Base-by-base conservation (phyloP, 2,888 invertebrate species). In the Nomada lathburiana region DNA sequence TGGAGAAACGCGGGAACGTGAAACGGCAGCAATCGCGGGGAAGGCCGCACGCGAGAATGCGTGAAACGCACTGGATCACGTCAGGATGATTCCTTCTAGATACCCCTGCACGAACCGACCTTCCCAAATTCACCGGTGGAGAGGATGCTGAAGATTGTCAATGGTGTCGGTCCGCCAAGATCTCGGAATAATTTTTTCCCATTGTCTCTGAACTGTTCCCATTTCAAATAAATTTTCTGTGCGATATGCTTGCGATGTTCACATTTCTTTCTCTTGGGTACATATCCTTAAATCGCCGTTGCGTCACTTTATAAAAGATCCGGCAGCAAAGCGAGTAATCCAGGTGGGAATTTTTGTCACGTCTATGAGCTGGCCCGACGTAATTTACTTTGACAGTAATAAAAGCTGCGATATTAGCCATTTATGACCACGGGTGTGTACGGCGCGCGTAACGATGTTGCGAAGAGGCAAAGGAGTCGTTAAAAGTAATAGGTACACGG, bases 21-120 rank as follows among this genome's bases (percentile, higher is more conserved):
- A 83, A 69, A 67, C 74, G 78, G 84, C 85, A 82, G 77, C 86
- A 79, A 76, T 80, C 85, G 62, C 64, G 80, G 53, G 80, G 85
- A 26, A 87, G 86, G 83, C 88, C 84, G 88, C 88, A 88, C 88
- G 88, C 88, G 89, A 88, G 89, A 88, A 89, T 84, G 88, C 89
- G 87, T 84, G 89, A 90, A 88, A 86, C 87, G 86, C 85, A 83
- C 65, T 71, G 80, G 80, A 63, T 81, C 68, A 53, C 65, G 72
- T 52, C 82, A 55, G 74, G 74, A 71, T 65, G 74, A 76, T 82
- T 76, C 68, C 47, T 64, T 23, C 36, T 68, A 70, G 79, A 81
- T 82, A 79, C 76, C 74, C 71, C 79, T 47, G 67, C 50, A 59
- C 42, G 50, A 13, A 16, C 42, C 23, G 47, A 53, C 71, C 68